phyloP scores from a whole-genome alignment of 92 coral and sea anemone genomes.

The Galaxea fascicularis region DNA sequence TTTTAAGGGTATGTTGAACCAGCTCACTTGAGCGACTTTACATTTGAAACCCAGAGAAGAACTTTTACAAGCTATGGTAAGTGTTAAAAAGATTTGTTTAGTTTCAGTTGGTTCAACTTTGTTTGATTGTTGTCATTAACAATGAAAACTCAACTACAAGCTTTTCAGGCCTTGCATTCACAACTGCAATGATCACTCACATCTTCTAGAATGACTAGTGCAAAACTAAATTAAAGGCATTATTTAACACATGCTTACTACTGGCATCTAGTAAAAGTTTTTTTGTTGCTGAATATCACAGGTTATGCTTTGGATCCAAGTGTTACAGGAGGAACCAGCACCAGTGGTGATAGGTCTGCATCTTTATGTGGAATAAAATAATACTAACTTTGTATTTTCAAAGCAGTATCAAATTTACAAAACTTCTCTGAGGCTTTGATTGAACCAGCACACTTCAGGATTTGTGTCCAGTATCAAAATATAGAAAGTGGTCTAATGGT shows the following conservation, averaged over 20 bases:
- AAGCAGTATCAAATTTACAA: too few relatives aligned
- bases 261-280: neutral
- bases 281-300: slow-evolving; percentile 18
- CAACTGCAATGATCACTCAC: too few relatives aligned
- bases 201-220: too few relatives aligned
- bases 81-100: neutral
- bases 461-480: too few relatives aligned
- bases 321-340: slow-evolving; percentile 59
- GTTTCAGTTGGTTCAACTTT: too few relatives aligned
- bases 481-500: too few relatives aligned
- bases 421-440: too few relatives aligned
- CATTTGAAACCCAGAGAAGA: slow-evolving; percentile 96
- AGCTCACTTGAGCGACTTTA: slow-evolving; percentile 94
- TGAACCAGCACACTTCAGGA: too few relatives aligned
- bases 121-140: too few relatives aligned
- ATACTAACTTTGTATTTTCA: too few relatives aligned
- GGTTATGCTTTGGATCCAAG: slow-evolving; percentile 99
- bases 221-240: neutral
- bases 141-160: neutral
- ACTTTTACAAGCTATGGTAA: slow-evolving; percentile 96
- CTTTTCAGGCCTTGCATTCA: neutral
- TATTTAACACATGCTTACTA: neutral
- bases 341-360: slow-evolving; percentile 68
- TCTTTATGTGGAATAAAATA: neutral
- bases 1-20: slow-evolving; percentile 91